Percentiles rank a stretch among this genome's conserved stretches.
phyloP scores from a whole-genome alignment of 2,113 vertebrate genomes.

The Himantopus leucocephalus region DNA sequence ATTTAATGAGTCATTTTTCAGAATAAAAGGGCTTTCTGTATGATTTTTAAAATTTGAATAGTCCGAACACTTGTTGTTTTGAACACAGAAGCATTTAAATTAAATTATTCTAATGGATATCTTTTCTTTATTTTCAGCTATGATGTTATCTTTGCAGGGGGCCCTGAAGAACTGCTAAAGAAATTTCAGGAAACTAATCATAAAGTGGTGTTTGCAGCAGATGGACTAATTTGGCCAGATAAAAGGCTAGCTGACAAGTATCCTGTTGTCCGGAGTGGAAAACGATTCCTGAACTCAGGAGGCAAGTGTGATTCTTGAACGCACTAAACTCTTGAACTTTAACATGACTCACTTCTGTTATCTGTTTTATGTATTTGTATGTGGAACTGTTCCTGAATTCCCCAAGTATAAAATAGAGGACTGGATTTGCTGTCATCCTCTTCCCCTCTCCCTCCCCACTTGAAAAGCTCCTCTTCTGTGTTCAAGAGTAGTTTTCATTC shows the following conservation, averaged over 20 bases:
- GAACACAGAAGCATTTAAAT: not conserved
- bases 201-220: conserved; percentile 91
- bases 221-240: conserved; percentile 93
- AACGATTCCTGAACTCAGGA: conserved; percentile 95
- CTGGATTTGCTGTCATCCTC: not conserved
- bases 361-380: not conserved
- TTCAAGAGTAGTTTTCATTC: not conserved
- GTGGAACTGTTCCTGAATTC: not conserved
- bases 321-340: not conserved
- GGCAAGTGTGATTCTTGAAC: conserved; percentile 72
- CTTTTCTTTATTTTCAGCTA: conserved; percentile 77
- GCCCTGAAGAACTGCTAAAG: conserved; percentile 89
- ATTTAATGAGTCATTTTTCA: not conserved
- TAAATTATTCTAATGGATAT: not conserved
- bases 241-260: conserved; percentile 90
- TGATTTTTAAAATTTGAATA: not conserved
- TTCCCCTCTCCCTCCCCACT: not conserved
- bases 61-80: not conserved
- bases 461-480: not conserved
- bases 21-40: not conserved
- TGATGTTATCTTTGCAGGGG: conserved; percentile 92
- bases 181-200: conserved; percentile 91
- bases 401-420: not conserved
- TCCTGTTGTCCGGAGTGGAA: conserved; percentile 88
- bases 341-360: not conserved